Base-by-base conservation (phyloP, 2,888 invertebrate genomes). In the Dastarcus helophoroides region DNA sequence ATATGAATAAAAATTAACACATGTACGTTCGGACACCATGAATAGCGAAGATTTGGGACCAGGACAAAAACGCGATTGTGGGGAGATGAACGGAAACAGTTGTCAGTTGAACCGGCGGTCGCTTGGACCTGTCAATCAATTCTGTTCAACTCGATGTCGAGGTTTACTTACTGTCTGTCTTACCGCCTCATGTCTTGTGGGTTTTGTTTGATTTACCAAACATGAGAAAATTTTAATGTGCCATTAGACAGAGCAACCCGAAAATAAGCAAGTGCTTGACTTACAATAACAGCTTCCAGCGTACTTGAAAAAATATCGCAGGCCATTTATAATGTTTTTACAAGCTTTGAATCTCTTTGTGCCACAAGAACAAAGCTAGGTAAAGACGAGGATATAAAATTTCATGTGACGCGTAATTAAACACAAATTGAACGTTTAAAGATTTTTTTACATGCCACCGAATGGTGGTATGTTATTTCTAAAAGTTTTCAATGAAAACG, bases 1-100 rank as follows among this genome's bases (percentile, higher is more conserved):
- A 17, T 17, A n/a, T 17, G 19, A 15, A 33, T 26, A 33, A 33
- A 33, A 33, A 33, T 29, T 30, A 29, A 33, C 33, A 33, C 29
- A 33, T 33, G 33, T 26, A 33, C 17, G 7, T 7, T 23, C 25
- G 32, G 22, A 22, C 22, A 22, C 9, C 14, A 12, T 32, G 32
- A 32, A 32, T 32, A 32, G 32, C 25, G 8, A 11, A 24, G 12
- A 12, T 9, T 19, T 3, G 28, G 23, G 26, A 33, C 13, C 19
- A 29, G 32, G 22, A 36, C 36, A 36, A 36, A 36, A 36, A 36
- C 36, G 26, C 27, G 36, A 36, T 36, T 36, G 36, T 36, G 36
- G 36, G 21, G 14, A 33, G 36, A 36, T 36, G 36, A 36, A 36
- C 36, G 36, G 36, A 36, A 36, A 33, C 36, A 30, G 36, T 36